Percentiles rank a stretch among this genome's conserved stretches.
phyloP scores from a whole-genome alignment of 1,140 invertebrate species.

The Philaenus spumarius region DNA sequence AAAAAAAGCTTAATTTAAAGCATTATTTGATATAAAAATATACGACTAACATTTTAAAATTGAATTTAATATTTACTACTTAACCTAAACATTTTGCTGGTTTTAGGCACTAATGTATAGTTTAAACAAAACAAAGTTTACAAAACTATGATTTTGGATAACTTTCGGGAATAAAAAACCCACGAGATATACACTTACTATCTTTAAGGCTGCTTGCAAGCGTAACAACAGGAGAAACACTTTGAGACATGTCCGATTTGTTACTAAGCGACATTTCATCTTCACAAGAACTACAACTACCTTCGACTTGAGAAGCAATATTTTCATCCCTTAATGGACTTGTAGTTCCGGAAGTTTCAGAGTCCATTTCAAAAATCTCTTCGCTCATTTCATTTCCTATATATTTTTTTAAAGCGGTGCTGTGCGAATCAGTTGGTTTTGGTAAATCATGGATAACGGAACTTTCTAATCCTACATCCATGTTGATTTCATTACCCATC shows the following conservation, averaged over 20 bases:
- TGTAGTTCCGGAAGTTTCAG: background rate
- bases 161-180: slow-evolving; percentile 35
- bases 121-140: background rate
- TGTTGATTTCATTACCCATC: background rate
- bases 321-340: background rate
- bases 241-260: slow-evolving; percentile 16
- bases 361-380: slow-evolving; percentile 8
- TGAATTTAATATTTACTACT: too few species aligned
- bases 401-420: background rate
- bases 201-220: slow-evolving; percentile 40
- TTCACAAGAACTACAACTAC: background rate
- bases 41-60: too few species aligned
- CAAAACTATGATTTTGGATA: background rate
- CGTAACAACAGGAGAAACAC: slow-evolving; percentile 36
- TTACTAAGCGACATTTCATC: background rate
- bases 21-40: too few species aligned
- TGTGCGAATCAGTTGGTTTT: background rate
- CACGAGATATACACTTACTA: slow-evolving; percentile 36
- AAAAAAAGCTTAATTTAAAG: too few species aligned
- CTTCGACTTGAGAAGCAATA: background rate
- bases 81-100: too few species aligned
- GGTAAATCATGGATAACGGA: too few species aligned
- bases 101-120: too few species aligned
- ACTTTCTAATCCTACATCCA: background rate
- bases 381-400: background rate